phyloP scores from a whole-genome alignment of 2,797 vertebrate species.

The Anguilla marmorata region DNA sequence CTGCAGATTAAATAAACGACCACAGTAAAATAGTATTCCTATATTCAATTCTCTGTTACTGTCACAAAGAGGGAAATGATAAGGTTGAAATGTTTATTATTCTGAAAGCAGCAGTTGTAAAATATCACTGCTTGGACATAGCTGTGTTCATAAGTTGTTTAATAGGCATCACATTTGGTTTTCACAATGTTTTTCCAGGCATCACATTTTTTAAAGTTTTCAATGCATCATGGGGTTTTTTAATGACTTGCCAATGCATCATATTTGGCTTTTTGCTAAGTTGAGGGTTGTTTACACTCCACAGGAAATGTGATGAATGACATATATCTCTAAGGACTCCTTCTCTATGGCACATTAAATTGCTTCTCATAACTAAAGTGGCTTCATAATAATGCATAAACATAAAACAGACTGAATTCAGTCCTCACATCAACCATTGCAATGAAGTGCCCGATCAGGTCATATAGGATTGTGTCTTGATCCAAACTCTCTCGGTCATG shows the following conservation, averaged over 20 bases:
- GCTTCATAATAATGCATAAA: background rate
- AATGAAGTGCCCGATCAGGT: background rate
- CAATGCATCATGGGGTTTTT: background rate
- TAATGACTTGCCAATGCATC: constrained; percentile 16
- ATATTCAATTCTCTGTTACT: constrained; percentile 28
- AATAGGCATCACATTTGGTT: background rate
- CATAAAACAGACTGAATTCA: background rate
- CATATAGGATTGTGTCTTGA: background rate
- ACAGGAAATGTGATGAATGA: background rate
- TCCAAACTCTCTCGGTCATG: background rate
- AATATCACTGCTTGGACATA: background rate
- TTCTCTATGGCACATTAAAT: background rate
- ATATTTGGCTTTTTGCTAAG: background rate
- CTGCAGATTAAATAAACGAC: background rate
- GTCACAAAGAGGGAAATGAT: constrained; percentile 23
- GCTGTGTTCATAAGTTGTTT: background rate
- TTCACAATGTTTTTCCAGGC: background rate
- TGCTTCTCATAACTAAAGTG: background rate
- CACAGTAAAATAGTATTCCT: constrained; percentile 17
- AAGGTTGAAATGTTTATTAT: constrained; percentile 19
- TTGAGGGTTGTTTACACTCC: background rate
- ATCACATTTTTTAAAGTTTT: background rate
- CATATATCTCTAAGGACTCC: background rate
- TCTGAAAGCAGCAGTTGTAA: background rate
- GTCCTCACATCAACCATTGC: background rate